These are phyloP conservation scores for Papio anubis DNA, from an alignment of 2,113 vertebrate species.

Conservation along the genomic window DNA sequence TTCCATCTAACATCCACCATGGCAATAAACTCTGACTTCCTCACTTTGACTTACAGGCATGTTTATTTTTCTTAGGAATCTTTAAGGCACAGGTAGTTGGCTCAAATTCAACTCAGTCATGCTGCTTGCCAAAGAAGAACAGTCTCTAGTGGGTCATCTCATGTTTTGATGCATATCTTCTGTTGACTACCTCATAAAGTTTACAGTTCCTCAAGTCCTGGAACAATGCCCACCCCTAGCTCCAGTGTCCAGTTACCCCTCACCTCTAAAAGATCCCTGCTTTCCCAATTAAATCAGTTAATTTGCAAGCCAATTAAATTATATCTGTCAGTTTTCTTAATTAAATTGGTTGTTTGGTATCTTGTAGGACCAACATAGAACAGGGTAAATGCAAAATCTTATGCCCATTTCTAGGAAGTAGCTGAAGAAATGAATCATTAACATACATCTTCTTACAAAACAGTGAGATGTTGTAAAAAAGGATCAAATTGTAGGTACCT, in stretches of 20 bases:
- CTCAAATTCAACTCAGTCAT: not conserved
- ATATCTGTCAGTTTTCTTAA: not conserved
- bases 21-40: not conserved
- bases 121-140: not conserved
- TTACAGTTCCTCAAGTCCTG: not conserved
- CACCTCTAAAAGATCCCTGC: not conserved
- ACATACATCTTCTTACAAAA: not conserved
- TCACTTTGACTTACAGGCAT: conserved; percentile 4
- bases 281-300: not conserved
- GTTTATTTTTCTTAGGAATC: conserved; percentile 7
- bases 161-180: not conserved
- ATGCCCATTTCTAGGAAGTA: not conserved
- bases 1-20: not conserved
- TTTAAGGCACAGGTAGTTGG: conserved; percentile 31
- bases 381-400: not conserved
- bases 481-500: not conserved
- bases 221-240: not conserved
- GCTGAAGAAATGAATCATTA: conserved; percentile 4
- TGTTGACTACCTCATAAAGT: not conserved
- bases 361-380: not conserved
- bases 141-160: not conserved
- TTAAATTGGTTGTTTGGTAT: not conserved
- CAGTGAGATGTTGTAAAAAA: not conserved
- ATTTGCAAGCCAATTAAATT: conserved; percentile 29
- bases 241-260: not conserved